Percentiles rank a stretch among this genome's conserved stretches.
Evolutionary conservation across 2,888 invertebrate genomes (phyloP).

Genomic region (Nymphalis c-album): DNA sequence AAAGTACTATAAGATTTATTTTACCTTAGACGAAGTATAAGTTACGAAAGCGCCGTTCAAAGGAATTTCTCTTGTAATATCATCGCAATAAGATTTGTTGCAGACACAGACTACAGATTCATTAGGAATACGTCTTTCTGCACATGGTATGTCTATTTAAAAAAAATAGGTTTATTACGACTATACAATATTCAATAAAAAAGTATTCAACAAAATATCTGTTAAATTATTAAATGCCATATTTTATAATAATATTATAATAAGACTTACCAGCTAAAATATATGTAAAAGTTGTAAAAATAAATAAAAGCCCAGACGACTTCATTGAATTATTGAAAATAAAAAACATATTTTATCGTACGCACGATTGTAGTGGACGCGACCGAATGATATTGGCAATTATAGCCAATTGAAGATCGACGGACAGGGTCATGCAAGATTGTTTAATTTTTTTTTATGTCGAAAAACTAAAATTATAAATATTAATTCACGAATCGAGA

Average conservation of each 20-base stretch:
- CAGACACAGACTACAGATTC: constrained; percentile 65
- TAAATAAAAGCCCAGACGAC: too few species aligned
- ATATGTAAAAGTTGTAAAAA: too few species aligned
- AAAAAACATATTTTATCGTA: neutral
- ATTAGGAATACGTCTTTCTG: constrained; percentile 37
- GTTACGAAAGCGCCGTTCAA: constrained; percentile 58
- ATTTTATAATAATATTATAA: too few species aligned
- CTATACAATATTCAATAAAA: too few species aligned
- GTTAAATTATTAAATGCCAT: too few species aligned
- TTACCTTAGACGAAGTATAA: constrained; percentile 52
- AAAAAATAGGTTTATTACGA: neutral
- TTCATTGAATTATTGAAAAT: too few species aligned
- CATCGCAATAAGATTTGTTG: constrained; percentile 66
- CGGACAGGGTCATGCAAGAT: constrained; percentile 3
- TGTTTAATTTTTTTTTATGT: too few species aligned
- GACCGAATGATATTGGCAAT: constrained; percentile 14
- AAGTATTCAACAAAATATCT: too few species aligned
- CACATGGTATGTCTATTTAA: constrained; percentile 49
- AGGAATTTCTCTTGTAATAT: constrained; percentile 50
- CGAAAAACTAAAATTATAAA: too few species aligned
- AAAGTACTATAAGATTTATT: neutral
- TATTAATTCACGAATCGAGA: too few species aligned
- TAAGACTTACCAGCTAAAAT: too few species aligned
- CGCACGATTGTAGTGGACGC: neutral
- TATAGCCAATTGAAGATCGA: constrained; percentile 16